Conservation (phyloP, 2,888 invertebrate species). For the Eutolmus rufibarbis region DNA sequence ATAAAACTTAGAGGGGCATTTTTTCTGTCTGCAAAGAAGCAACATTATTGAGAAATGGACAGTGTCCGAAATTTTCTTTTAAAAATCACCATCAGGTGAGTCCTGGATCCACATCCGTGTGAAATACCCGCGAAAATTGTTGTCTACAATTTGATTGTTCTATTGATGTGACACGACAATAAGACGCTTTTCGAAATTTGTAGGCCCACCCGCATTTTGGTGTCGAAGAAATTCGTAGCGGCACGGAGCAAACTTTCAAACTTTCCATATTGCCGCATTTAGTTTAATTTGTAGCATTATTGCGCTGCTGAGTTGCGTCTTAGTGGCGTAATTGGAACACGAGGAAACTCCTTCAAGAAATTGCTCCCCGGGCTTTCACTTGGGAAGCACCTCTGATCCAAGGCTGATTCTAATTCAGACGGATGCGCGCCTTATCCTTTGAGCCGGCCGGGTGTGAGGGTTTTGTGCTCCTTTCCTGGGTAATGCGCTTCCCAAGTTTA, state of each 20-base stretch:
- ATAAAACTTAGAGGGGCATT: too few species aligned
- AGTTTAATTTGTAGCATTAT: conserved; percentile 16
- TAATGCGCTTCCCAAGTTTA: not conserved
- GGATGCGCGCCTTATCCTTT: not conserved
- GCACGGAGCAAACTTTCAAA: not conserved
- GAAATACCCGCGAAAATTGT: not conserved
- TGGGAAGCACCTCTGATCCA: not conserved
- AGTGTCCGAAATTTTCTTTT: too few species aligned
- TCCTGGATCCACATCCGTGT: too few species aligned
- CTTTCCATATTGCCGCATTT: not conserved
- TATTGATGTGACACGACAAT: not conserved
- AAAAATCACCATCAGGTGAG: too few species aligned
- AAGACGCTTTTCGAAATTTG: not conserved
- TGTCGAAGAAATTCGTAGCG: not conserved
- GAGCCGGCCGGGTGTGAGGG: not conserved
- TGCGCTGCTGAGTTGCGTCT: not conserved
- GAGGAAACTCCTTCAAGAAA: not conserved
- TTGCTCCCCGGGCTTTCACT: not conserved
- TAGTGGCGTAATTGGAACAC: not conserved
- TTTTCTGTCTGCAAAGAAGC: too few species aligned
- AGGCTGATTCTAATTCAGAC: not conserved
- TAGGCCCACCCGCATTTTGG: not conserved
- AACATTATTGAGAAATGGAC: too few species aligned
- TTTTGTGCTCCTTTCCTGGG: not conserved
- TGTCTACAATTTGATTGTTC: not conserved